Conservation (phyloP, 1,140 invertebrate species). For the Pogonognathellus flavescens region DNA sequence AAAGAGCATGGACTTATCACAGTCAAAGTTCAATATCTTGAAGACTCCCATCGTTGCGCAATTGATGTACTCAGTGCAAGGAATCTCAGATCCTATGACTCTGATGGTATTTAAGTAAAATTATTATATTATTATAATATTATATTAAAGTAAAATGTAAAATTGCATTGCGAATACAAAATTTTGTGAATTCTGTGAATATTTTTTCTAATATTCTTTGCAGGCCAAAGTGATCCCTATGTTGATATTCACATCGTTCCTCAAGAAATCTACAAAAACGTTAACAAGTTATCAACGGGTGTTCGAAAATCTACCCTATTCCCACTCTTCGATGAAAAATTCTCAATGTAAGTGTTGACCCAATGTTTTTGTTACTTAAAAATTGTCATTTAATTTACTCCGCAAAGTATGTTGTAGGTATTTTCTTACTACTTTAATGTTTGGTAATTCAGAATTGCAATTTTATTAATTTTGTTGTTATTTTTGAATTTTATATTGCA, state of each 20-base stretch:
- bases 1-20: background rate
- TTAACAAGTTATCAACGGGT: background rate
- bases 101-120: too few species aligned
- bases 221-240: constrained; percentile 16
- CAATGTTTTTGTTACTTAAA: too few species aligned
- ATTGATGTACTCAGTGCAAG: background rate
- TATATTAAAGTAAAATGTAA: too few species aligned
- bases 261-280: background rate
- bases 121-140: too few species aligned
- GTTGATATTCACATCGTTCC: background rate
- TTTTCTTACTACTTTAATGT: too few species aligned
- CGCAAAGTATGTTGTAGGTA: too few species aligned
- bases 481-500: too few species aligned
- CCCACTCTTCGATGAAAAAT: constrained; percentile 8
- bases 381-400: too few species aligned
- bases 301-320: background rate
- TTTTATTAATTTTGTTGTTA: too few species aligned
- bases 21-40: background rate
- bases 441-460: too few species aligned
- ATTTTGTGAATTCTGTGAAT: too few species aligned
- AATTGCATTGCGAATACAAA: too few species aligned
- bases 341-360: background rate
- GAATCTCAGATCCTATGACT: constrained; percentile 13
- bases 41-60: background rate
- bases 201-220: background rate